Conservation (phyloP, 2,797 vertebrate genomes). For the Galaxias olidus region DNA sequence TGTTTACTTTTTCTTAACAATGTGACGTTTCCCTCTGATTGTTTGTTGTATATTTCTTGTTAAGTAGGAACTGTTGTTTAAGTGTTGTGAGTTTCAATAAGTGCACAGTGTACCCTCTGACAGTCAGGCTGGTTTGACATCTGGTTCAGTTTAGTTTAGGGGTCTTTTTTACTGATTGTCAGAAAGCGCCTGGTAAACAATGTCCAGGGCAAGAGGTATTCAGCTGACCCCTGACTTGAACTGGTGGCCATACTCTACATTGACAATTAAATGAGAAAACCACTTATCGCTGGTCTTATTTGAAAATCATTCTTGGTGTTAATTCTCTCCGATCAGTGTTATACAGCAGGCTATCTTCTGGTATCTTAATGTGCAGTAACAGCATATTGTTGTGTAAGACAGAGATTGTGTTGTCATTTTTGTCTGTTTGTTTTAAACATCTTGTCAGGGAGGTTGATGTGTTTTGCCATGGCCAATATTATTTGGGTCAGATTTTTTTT, state of each 20-base stretch:
- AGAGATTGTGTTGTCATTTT: neutral
- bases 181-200: neutral
- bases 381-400: neutral
- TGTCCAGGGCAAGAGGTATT: neutral
- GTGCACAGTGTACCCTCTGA: no score
- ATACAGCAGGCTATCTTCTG: neutral
- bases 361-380: neutral
- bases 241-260: neutral
- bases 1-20: no score
- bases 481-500: no score
- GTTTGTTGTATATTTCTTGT: no score
- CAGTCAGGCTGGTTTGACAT: neutral
- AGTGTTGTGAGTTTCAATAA: neutral
- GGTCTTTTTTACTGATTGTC: conserved; percentile 1
- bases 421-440: neutral
- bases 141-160: neutral
- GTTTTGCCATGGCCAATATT: neutral
- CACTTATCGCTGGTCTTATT: no score
- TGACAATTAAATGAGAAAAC: neutral
- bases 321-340: neutral
- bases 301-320: no score
- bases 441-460: neutral
- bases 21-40: no score
- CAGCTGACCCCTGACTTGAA: neutral
- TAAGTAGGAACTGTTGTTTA: no score